Evolutionary conservation across 2,888 invertebrate genomes (phyloP).

Genomic region (Lasioglossum marginatum): DNA sequence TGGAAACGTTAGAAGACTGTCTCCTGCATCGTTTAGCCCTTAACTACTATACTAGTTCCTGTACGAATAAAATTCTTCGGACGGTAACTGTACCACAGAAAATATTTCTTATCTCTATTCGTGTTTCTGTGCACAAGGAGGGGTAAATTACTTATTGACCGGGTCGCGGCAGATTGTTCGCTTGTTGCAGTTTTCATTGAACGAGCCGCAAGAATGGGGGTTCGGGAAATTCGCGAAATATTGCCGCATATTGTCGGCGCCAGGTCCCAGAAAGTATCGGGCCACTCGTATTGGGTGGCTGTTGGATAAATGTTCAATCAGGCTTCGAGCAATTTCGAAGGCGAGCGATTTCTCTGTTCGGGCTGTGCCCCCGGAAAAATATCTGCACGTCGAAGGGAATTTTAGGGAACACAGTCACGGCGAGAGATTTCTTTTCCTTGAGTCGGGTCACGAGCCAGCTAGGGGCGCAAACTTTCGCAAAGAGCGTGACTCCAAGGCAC

Average conservation of each 20-base stretch:
- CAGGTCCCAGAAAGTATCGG: constrained; percentile 2
- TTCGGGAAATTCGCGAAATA: background rate
- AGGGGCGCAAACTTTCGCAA: constrained; percentile 4
- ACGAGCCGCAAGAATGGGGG: background rate
- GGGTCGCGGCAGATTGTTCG: background rate
- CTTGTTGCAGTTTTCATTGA: background rate
- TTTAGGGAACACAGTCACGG: constrained; percentile 2
- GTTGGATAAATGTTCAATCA: constrained; percentile 9
- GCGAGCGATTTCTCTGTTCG: constrained; percentile 3
- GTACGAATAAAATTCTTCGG: too few relatives aligned
- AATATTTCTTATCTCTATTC: background rate
- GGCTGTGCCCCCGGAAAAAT: background rate
- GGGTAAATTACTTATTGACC: background rate
- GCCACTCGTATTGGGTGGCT: background rate
- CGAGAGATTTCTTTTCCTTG: background rate
- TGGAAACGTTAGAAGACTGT: too few relatives aligned
- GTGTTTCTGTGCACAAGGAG: background rate
- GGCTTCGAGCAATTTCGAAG: background rate
- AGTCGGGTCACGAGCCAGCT: background rate
- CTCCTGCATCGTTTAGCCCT: too few relatives aligned
- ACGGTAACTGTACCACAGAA: too few relatives aligned
- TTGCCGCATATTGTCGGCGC: background rate
- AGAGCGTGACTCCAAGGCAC: constrained; percentile 26
- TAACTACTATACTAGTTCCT: too few relatives aligned
- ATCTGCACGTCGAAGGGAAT: constrained; percentile 4